Percentiles rank a stretch among this genome's conserved stretches.
Conservation (phyloP, 1,140 invertebrate species). For the Lineus longissimus region DNA sequence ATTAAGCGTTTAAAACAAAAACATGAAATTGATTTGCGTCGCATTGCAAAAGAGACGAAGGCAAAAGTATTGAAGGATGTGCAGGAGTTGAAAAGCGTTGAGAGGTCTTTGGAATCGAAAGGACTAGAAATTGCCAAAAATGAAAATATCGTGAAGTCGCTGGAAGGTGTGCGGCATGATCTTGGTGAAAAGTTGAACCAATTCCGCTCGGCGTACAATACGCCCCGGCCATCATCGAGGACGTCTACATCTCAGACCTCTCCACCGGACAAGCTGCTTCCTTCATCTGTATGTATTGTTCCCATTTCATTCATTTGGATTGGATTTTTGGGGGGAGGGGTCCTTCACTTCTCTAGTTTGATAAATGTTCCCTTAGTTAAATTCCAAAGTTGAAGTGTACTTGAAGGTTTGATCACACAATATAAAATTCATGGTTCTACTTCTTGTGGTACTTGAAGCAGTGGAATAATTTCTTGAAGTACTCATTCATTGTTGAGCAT, state of each 20-base stretch:
- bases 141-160: background rate
- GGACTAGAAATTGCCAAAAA: conserved; percentile 6
- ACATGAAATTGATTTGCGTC: conserved; percentile 8
- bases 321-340: too few relatives aligned
- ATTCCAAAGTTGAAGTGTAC: too few relatives aligned
- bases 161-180: background rate
- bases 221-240: background rate
- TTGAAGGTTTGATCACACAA: too few relatives aligned
- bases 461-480: too few relatives aligned
- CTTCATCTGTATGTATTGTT: too few relatives aligned
- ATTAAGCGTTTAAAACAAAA: conserved; percentile 7
- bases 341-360: too few relatives aligned
- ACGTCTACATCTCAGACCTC: background rate
- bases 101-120: background rate
- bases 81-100: background rate
- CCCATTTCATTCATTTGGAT: too few relatives aligned
- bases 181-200: conserved; percentile 1
- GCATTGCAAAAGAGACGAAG: background rate
- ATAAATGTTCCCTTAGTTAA: too few relatives aligned
- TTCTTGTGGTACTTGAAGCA: too few relatives aligned
- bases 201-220: background rate
- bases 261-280: too few relatives aligned
- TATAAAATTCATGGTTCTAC: too few relatives aligned
- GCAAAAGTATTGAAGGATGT: background rate
- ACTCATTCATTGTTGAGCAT: too few relatives aligned